Conservation (phyloP, 2,797 vertebrate genomes). For the Staurois parvus region DNA sequence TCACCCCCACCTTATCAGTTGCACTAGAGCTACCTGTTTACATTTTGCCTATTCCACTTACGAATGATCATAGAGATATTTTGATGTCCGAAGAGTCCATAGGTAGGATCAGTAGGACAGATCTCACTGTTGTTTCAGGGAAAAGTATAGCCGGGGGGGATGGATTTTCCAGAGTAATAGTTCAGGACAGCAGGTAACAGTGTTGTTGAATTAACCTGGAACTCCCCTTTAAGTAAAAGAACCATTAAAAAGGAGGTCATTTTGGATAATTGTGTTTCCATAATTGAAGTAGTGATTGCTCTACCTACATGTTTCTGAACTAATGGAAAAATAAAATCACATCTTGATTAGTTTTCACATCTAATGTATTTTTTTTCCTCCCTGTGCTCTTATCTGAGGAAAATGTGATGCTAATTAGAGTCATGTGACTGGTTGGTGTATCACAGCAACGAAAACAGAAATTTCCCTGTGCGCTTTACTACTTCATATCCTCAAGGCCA, state of each 20-base stretch:
- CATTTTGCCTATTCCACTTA: no score
- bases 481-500: constrained; percentile 1
- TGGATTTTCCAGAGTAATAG: no score
- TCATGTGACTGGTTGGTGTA: not conserved
- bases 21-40: no score
- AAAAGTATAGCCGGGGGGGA: no score
- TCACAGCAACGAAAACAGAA: not conserved
- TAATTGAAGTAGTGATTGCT: not conserved
- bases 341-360: not conserved
- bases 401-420: not conserved
- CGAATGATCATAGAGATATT: no score
- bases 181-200: no score
- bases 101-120: no score
- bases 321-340: not conserved
- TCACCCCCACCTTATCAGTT: no score
- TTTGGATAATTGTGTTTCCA: not conserved
- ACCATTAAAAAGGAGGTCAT: not conserved
- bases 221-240: no score
- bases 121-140: no score
- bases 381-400: not conserved
- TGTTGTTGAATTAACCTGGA: no score
- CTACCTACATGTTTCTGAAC: not conserved
- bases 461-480: constrained; percentile 18
- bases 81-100: no score
- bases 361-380: not conserved